Conservation (phyloP, 2,113 vertebrate species). For the Sardina pilchardus region DNA sequence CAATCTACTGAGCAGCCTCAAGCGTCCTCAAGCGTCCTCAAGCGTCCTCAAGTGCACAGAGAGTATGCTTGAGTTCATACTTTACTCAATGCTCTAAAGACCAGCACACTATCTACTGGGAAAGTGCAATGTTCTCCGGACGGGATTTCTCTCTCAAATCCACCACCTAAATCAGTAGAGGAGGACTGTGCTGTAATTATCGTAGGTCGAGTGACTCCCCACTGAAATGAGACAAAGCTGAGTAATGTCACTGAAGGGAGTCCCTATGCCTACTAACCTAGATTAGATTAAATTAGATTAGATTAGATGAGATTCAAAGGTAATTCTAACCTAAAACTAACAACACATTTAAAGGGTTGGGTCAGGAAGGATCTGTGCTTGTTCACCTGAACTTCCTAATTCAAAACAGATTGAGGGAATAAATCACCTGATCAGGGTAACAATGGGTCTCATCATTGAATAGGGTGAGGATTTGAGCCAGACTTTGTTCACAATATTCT, state of each 20-base stretch:
- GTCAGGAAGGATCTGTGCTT: background rate
- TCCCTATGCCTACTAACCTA: background rate
- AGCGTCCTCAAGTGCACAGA: no score
- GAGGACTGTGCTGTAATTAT: background rate
- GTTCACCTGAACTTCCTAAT: background rate
- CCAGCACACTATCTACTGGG: background rate
- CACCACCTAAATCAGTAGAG: background rate
- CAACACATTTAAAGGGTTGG: background rate
- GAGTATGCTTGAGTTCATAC: no score
- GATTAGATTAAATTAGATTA: no score
- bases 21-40: no score
- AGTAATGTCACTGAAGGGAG: background rate
- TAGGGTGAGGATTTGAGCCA: no score
- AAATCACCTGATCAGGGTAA: background rate
- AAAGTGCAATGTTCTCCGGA: background rate
- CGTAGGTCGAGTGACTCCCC: background rate
- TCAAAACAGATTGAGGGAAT: background rate
- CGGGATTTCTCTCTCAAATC: background rate
- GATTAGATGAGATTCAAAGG: no score
- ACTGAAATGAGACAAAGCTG: background rate
- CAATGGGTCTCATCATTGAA: no score
- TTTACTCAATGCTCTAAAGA: background rate
- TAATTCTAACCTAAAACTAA: background rate
- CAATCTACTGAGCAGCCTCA: no score
- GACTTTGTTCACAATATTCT: background rate